Evolutionary conservation across 2,113 vertebrate species (phyloP), one percentile per base, ranked within the genome.

Genomic region (Anhinga anhinga): DNA sequence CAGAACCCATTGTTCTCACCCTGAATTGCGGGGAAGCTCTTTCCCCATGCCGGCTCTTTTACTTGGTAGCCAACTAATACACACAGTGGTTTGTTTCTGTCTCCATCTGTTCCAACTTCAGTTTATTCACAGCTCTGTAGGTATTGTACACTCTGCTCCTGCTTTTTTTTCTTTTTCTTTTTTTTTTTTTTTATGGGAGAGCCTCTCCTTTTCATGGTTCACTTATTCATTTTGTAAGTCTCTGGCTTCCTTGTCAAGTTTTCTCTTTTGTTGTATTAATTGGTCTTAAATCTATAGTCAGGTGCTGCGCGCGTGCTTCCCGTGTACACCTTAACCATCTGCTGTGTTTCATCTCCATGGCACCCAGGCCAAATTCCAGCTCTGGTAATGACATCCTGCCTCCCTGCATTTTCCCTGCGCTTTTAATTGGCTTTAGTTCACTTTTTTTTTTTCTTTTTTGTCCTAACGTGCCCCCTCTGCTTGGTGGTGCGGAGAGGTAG

Each of bases 61-160:
- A 93, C 84, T 93, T 53, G 71, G 82, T 82, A 66, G 94, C 86
- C 93, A 95, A 82, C 74, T 89, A 87, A 87, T 93, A 80, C 63
- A 87, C 82, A 62, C 25, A 7, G 84, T 0, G 2, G 84, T 94
- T 97, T 97, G 93, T 94, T 95, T 95, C 82, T 77, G 61, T 82
- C 93, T 95, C 93, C 96, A 97, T 97, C 96, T 97, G 97, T 95
- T 97, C 95, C 89, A 94, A 83, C 95, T 94, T 95, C 94, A 95
- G 91, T 93, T 95, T 91, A 96, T 96, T 97, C 89, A 91, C 1
- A 2, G 91, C 70, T 89, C 94, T 82, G 83, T 95, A 97, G 96
- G 91, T 96, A 97, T 97, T 97, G 95, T 97, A 87, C 66, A 32
- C 70, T 76, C 74, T 69, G 88, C 71, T 79, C 81, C 53, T 25